Evolutionary conservation across 2,888 invertebrate species (phyloP), one percentile per base, ranked within the genome.

Genomic region (Pseudoips prasinana): DNA sequence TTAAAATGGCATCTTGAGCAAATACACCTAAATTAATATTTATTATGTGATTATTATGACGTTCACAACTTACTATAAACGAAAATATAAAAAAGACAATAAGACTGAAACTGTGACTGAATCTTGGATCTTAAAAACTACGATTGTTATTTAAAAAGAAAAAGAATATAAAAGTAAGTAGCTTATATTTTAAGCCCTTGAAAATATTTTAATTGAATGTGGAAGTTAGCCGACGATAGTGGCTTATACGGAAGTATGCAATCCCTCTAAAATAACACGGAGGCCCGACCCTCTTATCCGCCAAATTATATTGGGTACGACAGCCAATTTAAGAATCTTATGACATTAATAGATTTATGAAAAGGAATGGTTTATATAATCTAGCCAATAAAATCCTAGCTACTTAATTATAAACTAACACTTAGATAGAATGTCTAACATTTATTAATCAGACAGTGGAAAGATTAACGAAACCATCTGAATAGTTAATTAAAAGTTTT

Each of bases 1-100:
- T 63, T 58, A 63, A 69, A 73, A 86, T 86, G 86, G 86, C 86
- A 84, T 78, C 83, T 85, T 84, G 85, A 86, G 85, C 85, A 83
- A 80, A 72, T 65, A 61, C 53, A 66, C 64, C 66, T 78, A 52
- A 67, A 62, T 59, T 66, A 66, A 63, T 63, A 63, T 65, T 51
- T 62, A 63, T 65, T 51, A 58, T 47, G 43, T 44, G 43, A 46
- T 50, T 46, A 52, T 54, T 55, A 56, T 58, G 43, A 47, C 45
- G 29, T 32, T 9, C 33, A 27, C 25, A 29, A 37, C 20, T 27
- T 35, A 37, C 33, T 39, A 40, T 25, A 14, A 29, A 29, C 30
- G 37, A 49, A 25, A 35, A 29, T 42, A 35, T 45, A 50, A 33
- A 43, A 29, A 38, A 31, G 37, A 44, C 32, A 41, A 44, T 36